These are phyloP conservation scores for Leptura quadrifasciata DNA, from an alignment of 2,888 invertebrate genomes.

Conservation along the genomic window DNA sequence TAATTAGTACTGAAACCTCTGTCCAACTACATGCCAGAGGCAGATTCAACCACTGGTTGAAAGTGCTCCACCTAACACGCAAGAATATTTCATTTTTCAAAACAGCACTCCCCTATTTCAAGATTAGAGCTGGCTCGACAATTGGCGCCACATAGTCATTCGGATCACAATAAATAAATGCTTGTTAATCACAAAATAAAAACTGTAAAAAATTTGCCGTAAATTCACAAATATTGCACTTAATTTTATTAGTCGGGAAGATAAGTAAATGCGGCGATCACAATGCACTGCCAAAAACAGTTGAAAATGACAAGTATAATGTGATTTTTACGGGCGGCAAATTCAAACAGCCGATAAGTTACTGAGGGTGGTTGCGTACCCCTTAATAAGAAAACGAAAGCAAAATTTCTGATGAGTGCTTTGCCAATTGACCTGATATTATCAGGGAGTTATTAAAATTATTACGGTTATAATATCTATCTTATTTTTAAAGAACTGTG, in stretches of 20 bases:
- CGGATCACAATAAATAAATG: too few relatives aligned
- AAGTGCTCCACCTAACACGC: neutral
- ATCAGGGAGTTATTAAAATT: too few relatives aligned
- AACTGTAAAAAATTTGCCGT: neutral
- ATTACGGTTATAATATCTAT: too few relatives aligned
- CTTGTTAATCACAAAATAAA: too few relatives aligned
- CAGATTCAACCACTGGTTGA: slow-evolving; percentile 15
- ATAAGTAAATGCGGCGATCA: neutral
- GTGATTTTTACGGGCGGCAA: neutral
- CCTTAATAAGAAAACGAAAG: too few relatives aligned
- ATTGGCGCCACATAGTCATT: too few relatives aligned
- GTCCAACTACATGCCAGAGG: neutral
- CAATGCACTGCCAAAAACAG: neutral
- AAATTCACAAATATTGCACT: neutral
- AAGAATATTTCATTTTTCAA: neutral
- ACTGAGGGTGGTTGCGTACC: neutral
- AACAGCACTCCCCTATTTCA: neutral
- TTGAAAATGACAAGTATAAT: neutral
- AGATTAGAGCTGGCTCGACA: neutral
- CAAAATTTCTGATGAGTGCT: too few relatives aligned
- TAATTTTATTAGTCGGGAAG: neutral
- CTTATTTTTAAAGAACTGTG: too few relatives aligned
- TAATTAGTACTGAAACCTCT: neutral
- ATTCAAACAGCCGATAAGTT: slow-evolving; percentile 1
- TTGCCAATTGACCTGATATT: too few relatives aligned